Conservation (phyloP, 2,888 invertebrate species). For the Atherix ibis region DNA sequence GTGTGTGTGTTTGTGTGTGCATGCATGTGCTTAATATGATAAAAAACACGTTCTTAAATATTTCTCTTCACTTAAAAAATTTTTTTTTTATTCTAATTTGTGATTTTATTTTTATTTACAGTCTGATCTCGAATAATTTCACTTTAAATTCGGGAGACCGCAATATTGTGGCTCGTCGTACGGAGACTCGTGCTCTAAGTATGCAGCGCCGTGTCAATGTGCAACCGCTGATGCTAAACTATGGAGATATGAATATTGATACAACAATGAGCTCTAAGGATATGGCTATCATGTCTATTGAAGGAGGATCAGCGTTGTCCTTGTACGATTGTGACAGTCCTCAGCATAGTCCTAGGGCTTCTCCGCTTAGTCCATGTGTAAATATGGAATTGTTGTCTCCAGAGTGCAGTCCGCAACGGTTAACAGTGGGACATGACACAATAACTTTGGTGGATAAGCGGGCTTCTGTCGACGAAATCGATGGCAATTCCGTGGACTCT, state of each 20-base stretch:
- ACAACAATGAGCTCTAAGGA: conserved; percentile 5
- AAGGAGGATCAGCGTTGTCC: conserved; percentile 30
- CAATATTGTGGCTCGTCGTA: conserved; percentile 32
- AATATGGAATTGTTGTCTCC: conserved; percentile 21
- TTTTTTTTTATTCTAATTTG: background rate
- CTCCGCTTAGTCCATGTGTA: conserved; percentile 13
- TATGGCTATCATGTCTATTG: conserved; percentile 19
- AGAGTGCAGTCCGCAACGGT: conserved; percentile 28
- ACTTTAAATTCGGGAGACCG: conserved; percentile 37
- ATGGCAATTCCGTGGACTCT: conserved; percentile 42
- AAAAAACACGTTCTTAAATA: background rate
- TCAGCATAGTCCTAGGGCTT: conserved; percentile 14
- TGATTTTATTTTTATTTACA: conserved; percentile 26
- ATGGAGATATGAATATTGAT: conserved; percentile 1
- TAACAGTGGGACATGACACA: conserved; percentile 14
- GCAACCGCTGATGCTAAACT: conserved; percentile 3
- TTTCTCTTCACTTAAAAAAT: conserved; percentile 1
- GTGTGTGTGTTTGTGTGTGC: too few relatives aligned
- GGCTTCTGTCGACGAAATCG: conserved; percentile 35
- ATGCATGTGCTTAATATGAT: background rate
- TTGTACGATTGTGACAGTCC: too few relatives aligned
- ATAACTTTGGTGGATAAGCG: conserved; percentile 14
- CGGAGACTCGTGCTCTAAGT: conserved; percentile 6
- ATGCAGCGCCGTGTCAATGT: conserved; percentile 10
- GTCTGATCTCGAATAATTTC: conserved; percentile 39